phyloP scores from a whole-genome alignment of 2,797 vertebrate genomes.

The Poeciliopsis turneri region DNA sequence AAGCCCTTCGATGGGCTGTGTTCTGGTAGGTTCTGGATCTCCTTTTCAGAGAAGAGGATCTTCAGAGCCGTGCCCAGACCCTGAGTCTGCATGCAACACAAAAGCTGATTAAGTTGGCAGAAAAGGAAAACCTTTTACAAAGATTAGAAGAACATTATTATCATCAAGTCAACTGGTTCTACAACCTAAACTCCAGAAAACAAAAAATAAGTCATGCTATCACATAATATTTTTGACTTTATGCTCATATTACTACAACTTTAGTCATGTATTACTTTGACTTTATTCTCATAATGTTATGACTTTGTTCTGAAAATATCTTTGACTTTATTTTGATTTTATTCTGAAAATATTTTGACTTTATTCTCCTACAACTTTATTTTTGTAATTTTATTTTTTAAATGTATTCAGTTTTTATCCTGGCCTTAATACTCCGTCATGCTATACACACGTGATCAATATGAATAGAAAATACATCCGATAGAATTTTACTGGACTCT shows the following conservation, averaged over 20 bases:
- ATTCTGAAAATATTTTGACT: no score
- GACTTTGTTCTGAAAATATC: no score
- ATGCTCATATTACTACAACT: no score
- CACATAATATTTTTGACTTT: no score
- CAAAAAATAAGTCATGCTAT: no score
- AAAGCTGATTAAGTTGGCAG: background rate
- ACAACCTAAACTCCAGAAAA: background rate
- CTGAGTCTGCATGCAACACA: conserved; percentile 83
- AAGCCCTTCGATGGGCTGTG: conserved; percentile 92
- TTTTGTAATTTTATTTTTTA: no score
- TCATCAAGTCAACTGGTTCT: background rate
- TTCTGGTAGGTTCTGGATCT: conserved; percentile 93
- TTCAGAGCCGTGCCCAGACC: conserved; percentile 94
- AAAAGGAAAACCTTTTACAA: background rate
- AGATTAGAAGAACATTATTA: background rate
- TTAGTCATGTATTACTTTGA: no score
- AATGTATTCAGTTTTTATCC: no score
- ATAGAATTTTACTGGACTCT: background rate
- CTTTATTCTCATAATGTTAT: no score
- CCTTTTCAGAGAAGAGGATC: conserved; percentile 95
- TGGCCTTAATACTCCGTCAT: no score
- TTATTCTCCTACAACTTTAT: no score
- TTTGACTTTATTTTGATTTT: no score
- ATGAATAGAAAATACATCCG: background rate
- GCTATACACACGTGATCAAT: background rate